Evolutionary conservation across 1,140 invertebrate species (phyloP).

Genomic region (Cyphomyrmex costatus): DNA sequence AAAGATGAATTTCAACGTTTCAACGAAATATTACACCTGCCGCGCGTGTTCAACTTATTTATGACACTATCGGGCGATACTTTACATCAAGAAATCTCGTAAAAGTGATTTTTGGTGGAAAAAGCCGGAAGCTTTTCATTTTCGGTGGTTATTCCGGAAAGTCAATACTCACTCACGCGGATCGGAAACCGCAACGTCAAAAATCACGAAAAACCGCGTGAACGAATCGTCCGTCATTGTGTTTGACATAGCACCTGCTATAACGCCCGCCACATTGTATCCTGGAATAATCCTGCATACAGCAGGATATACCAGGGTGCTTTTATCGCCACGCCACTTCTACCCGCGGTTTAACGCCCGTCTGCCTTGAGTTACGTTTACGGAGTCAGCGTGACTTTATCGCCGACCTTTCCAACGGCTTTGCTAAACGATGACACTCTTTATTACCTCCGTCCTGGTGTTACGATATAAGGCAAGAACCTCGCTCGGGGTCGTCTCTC

Average conservation of each 20-base stretch:
- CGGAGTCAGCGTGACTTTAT: conserved; percentile 73
- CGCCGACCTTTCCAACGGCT: conserved; percentile 63
- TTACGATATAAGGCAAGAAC: conserved; percentile 38
- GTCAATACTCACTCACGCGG: conserved; percentile 34
- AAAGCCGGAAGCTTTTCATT: background rate
- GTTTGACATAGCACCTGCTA: conserved; percentile 55
- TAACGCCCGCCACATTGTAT: conserved; percentile 51
- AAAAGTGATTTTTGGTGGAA: background rate
- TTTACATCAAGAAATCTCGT: background rate
- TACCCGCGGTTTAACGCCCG: conserved; percentile 71
- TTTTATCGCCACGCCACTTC: conserved; percentile 72
- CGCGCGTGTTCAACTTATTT: conserved; percentile 2
- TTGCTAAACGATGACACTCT: conserved; percentile 75
- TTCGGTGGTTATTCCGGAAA: conserved; percentile 16
- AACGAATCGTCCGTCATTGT: conserved; percentile 19
- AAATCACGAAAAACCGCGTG: conserved; percentile 33
- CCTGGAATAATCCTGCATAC: conserved; percentile 27
- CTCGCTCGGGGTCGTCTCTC: background rate
- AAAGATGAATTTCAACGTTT: conserved; percentile 4
- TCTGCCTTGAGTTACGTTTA: conserved; percentile 69
- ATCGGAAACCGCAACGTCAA: background rate
- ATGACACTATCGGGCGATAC: background rate
- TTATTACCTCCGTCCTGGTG: conserved; percentile 69
- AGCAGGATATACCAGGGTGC: conserved; percentile 37
- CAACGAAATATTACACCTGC: conserved; percentile 4